phyloP scores from a whole-genome alignment of 2,113 vertebrate genomes.

The Bettongia penicillata region DNA sequence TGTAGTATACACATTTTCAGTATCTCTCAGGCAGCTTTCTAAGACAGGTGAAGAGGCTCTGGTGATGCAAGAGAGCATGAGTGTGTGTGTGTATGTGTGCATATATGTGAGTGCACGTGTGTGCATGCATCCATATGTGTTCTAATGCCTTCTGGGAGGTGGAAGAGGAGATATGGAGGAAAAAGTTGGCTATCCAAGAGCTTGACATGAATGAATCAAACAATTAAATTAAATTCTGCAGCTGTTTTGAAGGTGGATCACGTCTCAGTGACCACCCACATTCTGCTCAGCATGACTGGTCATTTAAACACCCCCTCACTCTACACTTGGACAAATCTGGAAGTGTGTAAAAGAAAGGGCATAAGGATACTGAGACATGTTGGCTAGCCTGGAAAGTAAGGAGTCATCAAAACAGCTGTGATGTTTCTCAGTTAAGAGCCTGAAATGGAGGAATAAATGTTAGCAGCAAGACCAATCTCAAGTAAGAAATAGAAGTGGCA shows the following conservation, averaged over 20 bases:
- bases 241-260: not conserved
- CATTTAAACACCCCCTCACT: not conserved
- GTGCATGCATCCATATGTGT: not conserved
- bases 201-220: not conserved
- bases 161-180: not conserved
- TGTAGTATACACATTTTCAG: not conserved
- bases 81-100: not conserved
- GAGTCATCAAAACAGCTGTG: not conserved
- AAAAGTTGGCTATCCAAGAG: not conserved
- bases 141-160: not conserved
- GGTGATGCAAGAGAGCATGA: not conserved
- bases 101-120: not conserved
- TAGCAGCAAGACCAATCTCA: not conserved
- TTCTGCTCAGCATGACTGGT: not conserved
- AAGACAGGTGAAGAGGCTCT: not conserved
- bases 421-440: slow-evolving; percentile 21
- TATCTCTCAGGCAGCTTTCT: not conserved
- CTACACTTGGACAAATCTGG: not conserved
- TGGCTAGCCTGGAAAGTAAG: not conserved
- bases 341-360: slow-evolving; percentile 1
- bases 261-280: not conserved
- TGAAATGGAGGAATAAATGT: not conserved
- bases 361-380: not conserved
- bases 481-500: not conserved
- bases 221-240: slow-evolving; percentile 1